Evolutionary conservation across 2,888 invertebrate species (phyloP), one percentile per base, ranked within the genome.

Genomic region (Tineola bisselliella): DNA sequence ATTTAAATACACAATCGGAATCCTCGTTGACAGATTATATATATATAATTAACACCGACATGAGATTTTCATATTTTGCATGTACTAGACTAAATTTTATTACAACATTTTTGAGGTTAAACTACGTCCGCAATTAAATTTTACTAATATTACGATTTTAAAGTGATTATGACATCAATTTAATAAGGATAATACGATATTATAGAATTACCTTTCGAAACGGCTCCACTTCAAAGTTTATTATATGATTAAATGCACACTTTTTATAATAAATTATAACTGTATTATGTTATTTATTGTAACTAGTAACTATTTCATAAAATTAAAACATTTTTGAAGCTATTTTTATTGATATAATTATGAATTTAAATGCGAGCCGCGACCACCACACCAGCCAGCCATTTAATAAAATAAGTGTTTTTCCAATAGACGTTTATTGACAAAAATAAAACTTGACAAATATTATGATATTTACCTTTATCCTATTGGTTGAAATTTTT

Each of bases 171-270:
- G 44, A 44, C 44, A 48, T 48, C 15, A 6, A 48, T 48, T 1
- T 25, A 25, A 25, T 25, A n/a, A n/a, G n/a, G n/a, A n/a, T 25
- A 25, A 25, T 6, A 25, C 25, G 25, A 2, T 25, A 25, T 25
- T 48, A 48, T 38, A 38, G n/a, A 17, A 48, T 48, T 48, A 48
- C 48, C 48, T 48, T 48, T 48, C 48, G 10, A 48, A 48, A 48
- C 48, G 17, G 48, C 13, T n/a, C 15, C 48, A 48, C 8, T 48
- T 13, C 15, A n/a, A n/a, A n/a, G n/a, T 15, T 48, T 10, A 38
- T 38, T 10, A 48, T n/a, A n/a, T n/a, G n/a, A n/a, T n/a, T n/a
- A 48, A 48, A 13, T 48, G 48, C 15, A 15, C 48, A 48, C 8
- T 17, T 13, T 17, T 48, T 48, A 17, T 48, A 10, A 1, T 10